phyloP scores from a whole-genome alignment of 2,113 vertebrate species.

The Bagarius yarrelli region DNA sequence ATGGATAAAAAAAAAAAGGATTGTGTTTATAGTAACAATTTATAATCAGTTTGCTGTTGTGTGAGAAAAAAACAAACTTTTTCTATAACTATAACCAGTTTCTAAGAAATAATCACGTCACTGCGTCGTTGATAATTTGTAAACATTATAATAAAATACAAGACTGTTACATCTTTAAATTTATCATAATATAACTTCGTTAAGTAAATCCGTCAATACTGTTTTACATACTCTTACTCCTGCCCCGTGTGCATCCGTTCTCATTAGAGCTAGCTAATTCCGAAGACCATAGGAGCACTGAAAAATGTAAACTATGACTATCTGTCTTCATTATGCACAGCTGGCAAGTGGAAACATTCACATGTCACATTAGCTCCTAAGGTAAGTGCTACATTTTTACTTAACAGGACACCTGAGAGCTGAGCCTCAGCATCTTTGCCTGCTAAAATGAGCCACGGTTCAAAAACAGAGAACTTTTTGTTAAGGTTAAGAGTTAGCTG shows the following conservation, averaged over 20 bases:
- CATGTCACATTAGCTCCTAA: conserved; percentile 30
- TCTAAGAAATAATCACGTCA: neutral
- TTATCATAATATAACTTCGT: neutral
- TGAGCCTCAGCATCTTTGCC: conserved; percentile 15
- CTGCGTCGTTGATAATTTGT: neutral
- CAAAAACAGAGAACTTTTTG: neutral
- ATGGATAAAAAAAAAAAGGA: neutral
- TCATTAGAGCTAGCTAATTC: conserved; percentile 50
- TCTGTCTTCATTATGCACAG: conserved; percentile 53
- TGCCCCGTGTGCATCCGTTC: conserved; percentile 36
- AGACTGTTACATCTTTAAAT: neutral
- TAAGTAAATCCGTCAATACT: conserved; percentile 7
- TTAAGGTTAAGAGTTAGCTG: neutral
- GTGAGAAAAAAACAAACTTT: neutral
- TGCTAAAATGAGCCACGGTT: neutral
- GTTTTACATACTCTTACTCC: conserved; percentile 9
- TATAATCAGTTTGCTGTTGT: neutral
- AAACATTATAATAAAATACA: neutral
- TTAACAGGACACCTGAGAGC: conserved; percentile 34
- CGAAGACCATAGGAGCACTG: conserved; percentile 24
- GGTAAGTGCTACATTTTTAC: conserved; percentile 17
- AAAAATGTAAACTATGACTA: conserved; percentile 36
- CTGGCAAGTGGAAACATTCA: conserved; percentile 42
- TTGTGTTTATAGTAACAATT: neutral
- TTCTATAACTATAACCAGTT: no score